phyloP scores from a whole-genome alignment of 2,797 vertebrate species.

The Eulemur coronatus region DNA sequence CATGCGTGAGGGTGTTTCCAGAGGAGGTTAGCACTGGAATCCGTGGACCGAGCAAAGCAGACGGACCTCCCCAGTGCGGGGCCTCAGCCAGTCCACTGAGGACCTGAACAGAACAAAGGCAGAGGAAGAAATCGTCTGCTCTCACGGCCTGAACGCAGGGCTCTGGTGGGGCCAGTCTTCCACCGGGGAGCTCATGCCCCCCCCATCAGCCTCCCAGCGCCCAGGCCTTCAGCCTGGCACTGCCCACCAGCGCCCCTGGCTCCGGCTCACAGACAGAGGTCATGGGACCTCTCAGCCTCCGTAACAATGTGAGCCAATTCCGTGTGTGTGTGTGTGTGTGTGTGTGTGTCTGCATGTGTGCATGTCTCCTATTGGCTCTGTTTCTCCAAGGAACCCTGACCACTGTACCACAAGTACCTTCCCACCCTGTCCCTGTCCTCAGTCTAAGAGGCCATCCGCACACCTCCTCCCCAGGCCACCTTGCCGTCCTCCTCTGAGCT shows the following conservation, averaged over 20 bases:
- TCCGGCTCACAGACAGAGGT: neutral
- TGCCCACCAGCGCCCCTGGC: neutral
- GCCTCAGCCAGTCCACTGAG: neutral
- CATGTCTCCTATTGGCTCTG: neutral
- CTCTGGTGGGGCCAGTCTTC: neutral
- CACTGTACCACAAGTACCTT: neutral
- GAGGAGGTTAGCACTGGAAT: neutral
- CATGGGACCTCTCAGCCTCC: neutral
- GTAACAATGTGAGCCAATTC: too few relatives aligned
- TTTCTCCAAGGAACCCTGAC: neutral
- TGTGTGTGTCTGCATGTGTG: neutral
- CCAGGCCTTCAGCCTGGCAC: neutral
- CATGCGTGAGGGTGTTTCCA: neutral
- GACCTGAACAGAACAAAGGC: neutral
- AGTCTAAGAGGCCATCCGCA: neutral
- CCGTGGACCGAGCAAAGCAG: neutral
- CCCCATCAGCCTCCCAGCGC: neutral
- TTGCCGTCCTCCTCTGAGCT: neutral
- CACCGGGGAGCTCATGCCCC: too few relatives aligned
- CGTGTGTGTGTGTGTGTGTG: rapidly evolving
- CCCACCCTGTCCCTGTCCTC: neutral
- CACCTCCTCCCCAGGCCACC: neutral
- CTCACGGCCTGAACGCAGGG: neutral
- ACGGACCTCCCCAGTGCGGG: neutral
- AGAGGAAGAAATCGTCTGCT: too few relatives aligned